Conservation (phyloP, 1,140 invertebrate genomes). For the Sitophilus oryzae region DNA sequence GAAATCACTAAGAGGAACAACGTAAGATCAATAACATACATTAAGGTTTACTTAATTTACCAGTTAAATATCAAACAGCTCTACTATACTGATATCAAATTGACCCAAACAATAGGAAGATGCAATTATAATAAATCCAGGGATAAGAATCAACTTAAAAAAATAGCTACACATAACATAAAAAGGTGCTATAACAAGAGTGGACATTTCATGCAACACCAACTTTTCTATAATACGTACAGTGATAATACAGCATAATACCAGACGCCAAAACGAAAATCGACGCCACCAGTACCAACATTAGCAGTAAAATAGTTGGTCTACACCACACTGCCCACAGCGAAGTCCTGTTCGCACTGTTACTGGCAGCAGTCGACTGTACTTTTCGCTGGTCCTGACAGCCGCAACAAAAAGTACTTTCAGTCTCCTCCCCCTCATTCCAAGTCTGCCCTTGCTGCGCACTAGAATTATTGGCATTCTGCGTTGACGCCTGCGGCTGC, state of each 20-base stretch:
- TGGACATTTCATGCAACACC: too few species aligned
- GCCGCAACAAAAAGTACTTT: conserved; percentile 6
- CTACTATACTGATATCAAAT: too few species aligned
- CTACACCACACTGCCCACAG: conserved; percentile 43
- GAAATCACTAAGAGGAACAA: too few species aligned
- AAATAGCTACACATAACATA: too few species aligned
- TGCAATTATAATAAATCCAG: too few species aligned
- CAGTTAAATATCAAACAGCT: too few species aligned
- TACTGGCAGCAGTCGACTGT: not conserved
- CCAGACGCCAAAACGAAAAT: conserved; percentile 48
- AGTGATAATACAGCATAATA: conserved; percentile 49
- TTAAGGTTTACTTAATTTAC: too few species aligned
- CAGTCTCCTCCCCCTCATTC: not conserved
- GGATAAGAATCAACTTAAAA: too few species aligned
- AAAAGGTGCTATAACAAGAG: too few species aligned
- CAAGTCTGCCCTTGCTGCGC: conserved; percentile 15
- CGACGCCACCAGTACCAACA: conserved; percentile 45
- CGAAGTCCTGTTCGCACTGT: conserved; percentile 22
- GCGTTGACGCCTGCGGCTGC: conserved; percentile 14
- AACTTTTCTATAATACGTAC: conserved; percentile 40
- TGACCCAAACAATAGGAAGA: too few species aligned
- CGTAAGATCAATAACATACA: too few species aligned
- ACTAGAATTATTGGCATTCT: too few species aligned
- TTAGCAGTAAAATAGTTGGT: conserved; percentile 44
- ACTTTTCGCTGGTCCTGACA: conserved; percentile 5